Evolutionary conservation across 2,888 invertebrate genomes (phyloP).

Genomic region (Pherbina coryleti): DNA sequence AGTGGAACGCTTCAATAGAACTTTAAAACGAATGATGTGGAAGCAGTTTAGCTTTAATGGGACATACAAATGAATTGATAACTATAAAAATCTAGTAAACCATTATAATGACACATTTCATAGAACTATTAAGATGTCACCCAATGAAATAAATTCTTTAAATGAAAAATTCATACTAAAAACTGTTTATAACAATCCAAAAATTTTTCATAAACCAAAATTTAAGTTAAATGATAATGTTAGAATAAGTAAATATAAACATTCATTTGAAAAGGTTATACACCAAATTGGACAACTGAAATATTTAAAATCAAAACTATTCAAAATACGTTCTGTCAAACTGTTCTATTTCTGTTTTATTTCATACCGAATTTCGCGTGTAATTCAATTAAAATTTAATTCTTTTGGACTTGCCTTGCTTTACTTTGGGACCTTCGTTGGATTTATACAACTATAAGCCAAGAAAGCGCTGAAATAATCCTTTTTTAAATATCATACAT

Average conservation of each 20-base stretch:
- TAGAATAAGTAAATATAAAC: constrained; percentile 48
- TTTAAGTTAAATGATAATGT: constrained; percentile 42
- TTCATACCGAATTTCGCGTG: too few relatives aligned
- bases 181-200: constrained; percentile 39
- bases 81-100: constrained; percentile 47
- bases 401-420: too few relatives aligned
- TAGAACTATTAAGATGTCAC: constrained; percentile 43
- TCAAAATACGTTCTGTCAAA: too few relatives aligned
- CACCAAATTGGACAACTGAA: constrained; percentile 58
- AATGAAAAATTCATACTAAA: constrained; percentile 38
- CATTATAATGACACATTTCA: constrained; percentile 52
- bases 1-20: too few relatives aligned
- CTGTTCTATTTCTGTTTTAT: too few relatives aligned
- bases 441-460: too few relatives aligned
- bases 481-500: too few relatives aligned
- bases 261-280: constrained; percentile 51
- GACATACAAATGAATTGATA: constrained; percentile 55
- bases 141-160: constrained; percentile 40
- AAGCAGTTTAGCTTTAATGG: constrained; percentile 56
- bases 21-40: background rate
- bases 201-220: constrained; percentile 41
- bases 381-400: too few relatives aligned
- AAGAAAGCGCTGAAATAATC: too few relatives aligned
- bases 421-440: too few relatives aligned
- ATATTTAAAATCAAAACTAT: constrained; percentile 54